phyloP scores from a whole-genome alignment of 2,797 vertebrate species.

The Bovichtus variegatus region DNA sequence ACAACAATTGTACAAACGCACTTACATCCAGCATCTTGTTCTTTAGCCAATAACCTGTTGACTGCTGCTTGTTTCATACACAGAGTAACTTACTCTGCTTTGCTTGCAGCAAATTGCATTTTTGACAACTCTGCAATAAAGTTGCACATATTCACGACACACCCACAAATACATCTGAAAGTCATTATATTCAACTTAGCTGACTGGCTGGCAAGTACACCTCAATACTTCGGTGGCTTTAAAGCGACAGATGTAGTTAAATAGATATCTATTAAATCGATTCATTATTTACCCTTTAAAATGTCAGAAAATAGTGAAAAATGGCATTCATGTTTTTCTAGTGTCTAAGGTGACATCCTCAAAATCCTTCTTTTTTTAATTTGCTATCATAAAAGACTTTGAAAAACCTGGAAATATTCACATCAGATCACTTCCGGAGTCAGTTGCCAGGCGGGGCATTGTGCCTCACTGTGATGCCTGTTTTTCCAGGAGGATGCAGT shows the following conservation, averaged over 20 bases:
- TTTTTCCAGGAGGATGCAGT: too few relatives aligned
- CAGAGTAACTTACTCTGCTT: not conserved
- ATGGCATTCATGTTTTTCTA: not conserved
- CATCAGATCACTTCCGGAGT: slow-evolving; percentile 33
- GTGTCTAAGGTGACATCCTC: not conserved
- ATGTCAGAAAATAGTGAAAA: not conserved
- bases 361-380: not conserved
- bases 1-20: slow-evolving; percentile 12
- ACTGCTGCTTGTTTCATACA: not conserved
- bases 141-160: slow-evolving; percentile 1
- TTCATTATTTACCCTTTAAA: not conserved
- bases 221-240: not conserved
- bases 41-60: slow-evolving; percentile 23
- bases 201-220: not conserved
- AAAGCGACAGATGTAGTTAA: not conserved
- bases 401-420: not conserved
- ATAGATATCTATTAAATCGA: not conserved
- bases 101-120: not conserved
- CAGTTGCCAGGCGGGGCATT: slow-evolving; percentile 39
- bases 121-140: not conserved
- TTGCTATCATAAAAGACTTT: not conserved
- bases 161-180: slow-evolving; percentile 1
- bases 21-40: slow-evolving; percentile 12
- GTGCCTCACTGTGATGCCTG: slow-evolving; percentile 24
- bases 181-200: not conserved